A percentile compares a stretch with the other conserved stretches of the same genome.
Conservation (phyloP, 1,140 invertebrate species). For the Mya arenaria region DNA sequence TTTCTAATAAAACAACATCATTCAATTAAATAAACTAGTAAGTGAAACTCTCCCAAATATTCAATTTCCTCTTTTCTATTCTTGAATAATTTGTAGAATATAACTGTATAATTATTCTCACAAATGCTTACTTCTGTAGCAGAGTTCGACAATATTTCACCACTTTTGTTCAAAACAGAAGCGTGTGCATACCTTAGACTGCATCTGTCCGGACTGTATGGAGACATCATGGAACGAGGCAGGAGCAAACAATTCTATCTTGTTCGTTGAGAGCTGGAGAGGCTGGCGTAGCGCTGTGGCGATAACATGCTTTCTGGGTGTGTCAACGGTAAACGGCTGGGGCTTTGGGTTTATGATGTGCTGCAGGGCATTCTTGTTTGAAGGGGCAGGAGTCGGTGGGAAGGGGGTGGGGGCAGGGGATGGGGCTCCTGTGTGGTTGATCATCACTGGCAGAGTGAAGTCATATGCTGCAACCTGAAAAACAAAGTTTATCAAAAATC, state of each 20-base stretch:
- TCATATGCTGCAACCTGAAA: conserved; percentile 80
- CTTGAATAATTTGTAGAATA: neutral
- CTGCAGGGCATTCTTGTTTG: conserved; percentile 75
- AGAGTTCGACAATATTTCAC: neutral
- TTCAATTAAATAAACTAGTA: neutral
- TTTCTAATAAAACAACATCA: too few species aligned
- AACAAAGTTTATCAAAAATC: too few species aligned
- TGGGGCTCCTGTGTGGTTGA: conserved; percentile 76
- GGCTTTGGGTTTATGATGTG: conserved; percentile 79
- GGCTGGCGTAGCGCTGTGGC: conserved; percentile 78
- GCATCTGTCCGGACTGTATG: conserved; percentile 49
- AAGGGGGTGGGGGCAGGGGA: conserved; percentile 73
- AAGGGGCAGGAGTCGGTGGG: conserved; percentile 73
- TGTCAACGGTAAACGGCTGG: conserved; percentile 67
- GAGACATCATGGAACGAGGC: conserved; percentile 66
- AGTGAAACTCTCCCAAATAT: neutral
- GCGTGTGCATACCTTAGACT: conserved; percentile 34
- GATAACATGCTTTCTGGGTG: conserved; percentile 77
- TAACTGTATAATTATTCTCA: too few species aligned
- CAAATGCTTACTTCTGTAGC: too few species aligned
- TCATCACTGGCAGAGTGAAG: conserved; percentile 77
- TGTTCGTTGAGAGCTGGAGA: conserved; percentile 73
- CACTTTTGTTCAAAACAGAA: neutral
- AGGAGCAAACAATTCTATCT: conserved; percentile 73
- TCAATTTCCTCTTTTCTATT: neutral